Evolutionary conservation across 2,113 vertebrate species (phyloP).

Genomic region (Pygoscelis adeliae): DNA sequence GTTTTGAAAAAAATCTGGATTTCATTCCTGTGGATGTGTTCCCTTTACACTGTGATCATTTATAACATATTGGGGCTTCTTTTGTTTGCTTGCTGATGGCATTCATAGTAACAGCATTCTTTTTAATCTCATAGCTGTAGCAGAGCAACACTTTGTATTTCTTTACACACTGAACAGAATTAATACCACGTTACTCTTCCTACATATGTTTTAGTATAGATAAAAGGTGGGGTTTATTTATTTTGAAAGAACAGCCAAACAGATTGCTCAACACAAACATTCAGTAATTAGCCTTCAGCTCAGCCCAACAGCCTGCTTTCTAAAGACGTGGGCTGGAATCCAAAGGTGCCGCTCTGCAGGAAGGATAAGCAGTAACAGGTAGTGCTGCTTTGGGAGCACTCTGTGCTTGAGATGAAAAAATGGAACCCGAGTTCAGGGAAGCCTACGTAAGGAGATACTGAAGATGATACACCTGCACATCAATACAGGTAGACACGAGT

Average conservation of each 20-base stretch:
- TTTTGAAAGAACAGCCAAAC: neutral
- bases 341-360: neutral
- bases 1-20: fast-evolving
- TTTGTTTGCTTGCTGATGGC: neutral
- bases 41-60: neutral
- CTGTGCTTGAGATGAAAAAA: neutral
- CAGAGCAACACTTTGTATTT: neutral
- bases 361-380: neutral
- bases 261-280: neutral
- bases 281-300: neutral
- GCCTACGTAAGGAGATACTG: fast-evolving
- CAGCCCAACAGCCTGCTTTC: neutral
- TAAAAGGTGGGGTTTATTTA: neutral
- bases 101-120: neutral
- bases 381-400: neutral
- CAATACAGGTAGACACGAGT: fast-evolving
- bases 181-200: neutral
- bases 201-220: neutral
- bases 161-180: neutral
- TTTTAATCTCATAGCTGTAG: neutral
- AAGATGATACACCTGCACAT: neutral
- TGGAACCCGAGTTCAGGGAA: neutral
- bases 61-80: neutral
- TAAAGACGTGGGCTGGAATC: fast-evolving
- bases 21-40: neutral